Conservation (phyloP, 1,140 invertebrate species). For the Carposina sasakii region DNA sequence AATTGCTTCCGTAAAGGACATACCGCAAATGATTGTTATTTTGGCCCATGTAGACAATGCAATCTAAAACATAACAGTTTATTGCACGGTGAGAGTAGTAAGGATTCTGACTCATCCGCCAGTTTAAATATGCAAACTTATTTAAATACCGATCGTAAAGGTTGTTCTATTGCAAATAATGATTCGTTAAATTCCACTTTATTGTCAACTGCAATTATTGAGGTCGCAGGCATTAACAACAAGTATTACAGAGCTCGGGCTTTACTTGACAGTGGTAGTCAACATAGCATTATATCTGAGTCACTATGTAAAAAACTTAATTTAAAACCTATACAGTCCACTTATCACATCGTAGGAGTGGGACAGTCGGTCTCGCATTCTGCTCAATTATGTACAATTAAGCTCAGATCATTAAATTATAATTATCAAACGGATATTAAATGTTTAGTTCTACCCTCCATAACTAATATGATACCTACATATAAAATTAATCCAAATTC, state of each 20-base stretch:
- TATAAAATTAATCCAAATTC: background rate
- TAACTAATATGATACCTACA: slow-evolving; percentile 15
- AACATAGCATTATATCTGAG: slow-evolving; percentile 20
- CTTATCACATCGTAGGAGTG: slow-evolving; percentile 24
- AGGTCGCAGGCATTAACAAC: background rate
- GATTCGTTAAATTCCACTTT: background rate
- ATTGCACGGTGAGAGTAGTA: background rate
- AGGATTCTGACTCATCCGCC: background rate
- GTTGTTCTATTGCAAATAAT: background rate
- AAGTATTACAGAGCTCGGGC: background rate
- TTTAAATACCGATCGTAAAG: background rate
- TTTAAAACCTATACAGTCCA: slow-evolving; percentile 25
- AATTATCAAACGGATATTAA: slow-evolving; percentile 18
- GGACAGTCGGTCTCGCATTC: slow-evolving; percentile 22
- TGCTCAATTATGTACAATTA: slow-evolving; percentile 18
- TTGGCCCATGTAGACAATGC: background rate
- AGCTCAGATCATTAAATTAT: slow-evolving; percentile 15
- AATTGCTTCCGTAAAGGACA: background rate
- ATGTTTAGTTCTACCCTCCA: slow-evolving; percentile 19
- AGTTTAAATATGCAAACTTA: background rate
- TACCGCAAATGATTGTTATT: background rate
- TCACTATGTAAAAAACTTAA: slow-evolving; percentile 21
- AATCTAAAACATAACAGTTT: background rate
- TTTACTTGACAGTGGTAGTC: slow-evolving; percentile 25
- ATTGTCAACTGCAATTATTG: background rate